Conservation (phyloP, 2,888 invertebrate species). For the Hofmannophila pseudospretella region DNA sequence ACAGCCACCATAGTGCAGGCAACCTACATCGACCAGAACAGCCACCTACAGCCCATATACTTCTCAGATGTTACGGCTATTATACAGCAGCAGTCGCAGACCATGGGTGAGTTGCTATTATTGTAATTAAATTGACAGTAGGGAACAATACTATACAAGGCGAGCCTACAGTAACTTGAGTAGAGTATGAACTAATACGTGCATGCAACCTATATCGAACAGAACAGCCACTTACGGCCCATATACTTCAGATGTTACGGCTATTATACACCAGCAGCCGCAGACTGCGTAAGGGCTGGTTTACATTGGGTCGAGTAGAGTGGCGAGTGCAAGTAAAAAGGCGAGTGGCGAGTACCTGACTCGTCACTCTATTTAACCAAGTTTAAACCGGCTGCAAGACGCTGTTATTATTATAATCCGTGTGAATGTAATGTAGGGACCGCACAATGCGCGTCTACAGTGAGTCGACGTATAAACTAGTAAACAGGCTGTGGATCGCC, state of each 20-base stretch:
- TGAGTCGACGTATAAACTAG: too few species aligned
- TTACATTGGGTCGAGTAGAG: too few species aligned
- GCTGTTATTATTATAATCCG: neutral
- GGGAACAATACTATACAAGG: too few species aligned
- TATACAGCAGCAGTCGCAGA: conserved; percentile 41
- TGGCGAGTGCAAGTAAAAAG: too few species aligned
- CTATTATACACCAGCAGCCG: conserved; percentile 46
- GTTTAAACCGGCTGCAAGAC: too few species aligned
- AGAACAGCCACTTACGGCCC: conserved; percentile 43
- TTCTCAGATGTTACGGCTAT: conserved; percentile 54
- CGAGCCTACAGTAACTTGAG: too few species aligned
- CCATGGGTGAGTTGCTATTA: conserved; percentile 36
- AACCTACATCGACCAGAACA: conserved; percentile 45
- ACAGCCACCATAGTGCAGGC: conserved; percentile 29
- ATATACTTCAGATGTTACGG: conserved; percentile 57
- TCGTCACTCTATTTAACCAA: too few species aligned
- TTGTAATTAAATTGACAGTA: too few species aligned
- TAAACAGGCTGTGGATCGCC: too few species aligned
- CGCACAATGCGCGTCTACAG: too few species aligned
- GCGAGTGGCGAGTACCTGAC: too few species aligned
- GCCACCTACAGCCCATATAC: conserved; percentile 52
- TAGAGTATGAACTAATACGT: conserved; percentile 8
- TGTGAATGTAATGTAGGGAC: too few species aligned
- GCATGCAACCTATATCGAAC: conserved; percentile 50
- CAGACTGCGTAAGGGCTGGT: conserved; percentile 37